Evolutionary conservation across 2,888 invertebrate genomes (phyloP), one percentile per base, ranked within the genome.

Genomic region (Lapara coniferarum): DNA sequence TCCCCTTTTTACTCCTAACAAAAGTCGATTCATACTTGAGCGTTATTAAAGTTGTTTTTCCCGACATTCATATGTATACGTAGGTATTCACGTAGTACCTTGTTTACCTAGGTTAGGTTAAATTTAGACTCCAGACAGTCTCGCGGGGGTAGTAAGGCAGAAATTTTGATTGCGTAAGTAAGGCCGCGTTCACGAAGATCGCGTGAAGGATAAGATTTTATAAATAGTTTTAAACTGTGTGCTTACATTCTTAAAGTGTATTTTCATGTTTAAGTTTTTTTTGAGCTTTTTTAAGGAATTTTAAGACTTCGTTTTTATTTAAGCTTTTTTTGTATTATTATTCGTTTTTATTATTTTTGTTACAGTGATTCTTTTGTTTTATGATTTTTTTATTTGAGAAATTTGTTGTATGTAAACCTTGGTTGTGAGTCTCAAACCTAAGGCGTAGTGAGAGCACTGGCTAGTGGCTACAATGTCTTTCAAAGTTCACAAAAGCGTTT

Each of bases 161-260:
- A 77, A 76, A 77, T 78, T 78, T 78, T 79, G 81, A 83, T 83
- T 81, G 82, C 78, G 78, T 72, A 69, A 16, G 74, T 75, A 74
- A 78, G 71, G 78, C 71, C 70, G 58, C 66, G 68, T 74, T 73
- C 70, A 75, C 30, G n/a, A 44, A 59, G 52, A 59, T 37, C 10
- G 13, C 37, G 46, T 37, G 52, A 59, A 53, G 2, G 57, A 52
- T 58, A 52, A 6, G n/a, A 7, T 25, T 58, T 30, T 57, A 57
- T 57, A 58, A 37, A 37, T 58, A 37, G 19, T 58, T 58, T 37
- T 37, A n/a, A 57, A 37, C 30, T 14, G n/a, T n/a, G n/a, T 37
- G 37, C 16, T 16, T 13, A 16, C n/a, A 37, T 59, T 59, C 13
- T 59, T 52, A 53, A 59, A 14, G n/a, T 1, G 0, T 12, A 37